A percentile compares a stretch with the other conserved stretches of the same genome.
These are phyloP conservation scores for Venustaconcha ellipsiformis DNA, from an alignment of 1,140 invertebrate species.

Conservation along the genomic window DNA sequence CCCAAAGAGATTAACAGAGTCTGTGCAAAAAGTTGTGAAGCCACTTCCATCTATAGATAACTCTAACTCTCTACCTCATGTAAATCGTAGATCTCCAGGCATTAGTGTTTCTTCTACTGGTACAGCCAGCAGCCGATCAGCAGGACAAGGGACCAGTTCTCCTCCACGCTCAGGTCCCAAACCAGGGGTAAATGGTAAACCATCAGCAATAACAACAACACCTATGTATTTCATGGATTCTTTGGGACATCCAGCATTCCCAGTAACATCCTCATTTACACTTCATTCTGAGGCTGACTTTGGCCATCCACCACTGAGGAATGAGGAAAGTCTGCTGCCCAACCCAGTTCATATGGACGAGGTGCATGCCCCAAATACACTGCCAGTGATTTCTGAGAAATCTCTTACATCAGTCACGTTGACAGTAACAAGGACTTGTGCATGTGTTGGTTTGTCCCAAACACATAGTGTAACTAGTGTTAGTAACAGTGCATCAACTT, in stretches of 20 bases:
- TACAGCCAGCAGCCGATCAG: neutral
- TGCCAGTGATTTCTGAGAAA: neutral
- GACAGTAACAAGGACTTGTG: no score
- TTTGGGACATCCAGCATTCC: neutral
- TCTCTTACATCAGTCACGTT: neutral
- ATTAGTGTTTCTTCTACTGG: conserved; percentile 15
- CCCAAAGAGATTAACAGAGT: conserved; percentile 31
- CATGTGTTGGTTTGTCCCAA: neutral
- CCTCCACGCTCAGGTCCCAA: neutral
- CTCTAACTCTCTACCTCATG: conserved; percentile 23
- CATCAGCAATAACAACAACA: conserved; percentile 7
- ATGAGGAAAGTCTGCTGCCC: conserved; percentile 1
- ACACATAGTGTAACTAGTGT: neutral
- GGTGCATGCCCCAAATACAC: neutral
- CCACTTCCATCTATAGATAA: conserved; percentile 24
- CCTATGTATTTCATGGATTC: conserved; percentile 2
- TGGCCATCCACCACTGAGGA: neutral
- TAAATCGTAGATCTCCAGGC: conserved; percentile 28
- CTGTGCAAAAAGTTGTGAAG: conserved; percentile 27
- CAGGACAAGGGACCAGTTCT: neutral
- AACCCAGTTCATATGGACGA: neutral
- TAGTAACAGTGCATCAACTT: conserved; percentile 11
- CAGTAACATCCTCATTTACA: neutral
- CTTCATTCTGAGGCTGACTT: neutral
- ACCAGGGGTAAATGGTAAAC: conserved; percentile 6